Percentiles rank a stretch among this genome's conserved stretches.
These are phyloP conservation scores for Capitella teleta DNA, from an alignment of 1,140 invertebrate genomes.

Conservation along the genomic window DNA sequence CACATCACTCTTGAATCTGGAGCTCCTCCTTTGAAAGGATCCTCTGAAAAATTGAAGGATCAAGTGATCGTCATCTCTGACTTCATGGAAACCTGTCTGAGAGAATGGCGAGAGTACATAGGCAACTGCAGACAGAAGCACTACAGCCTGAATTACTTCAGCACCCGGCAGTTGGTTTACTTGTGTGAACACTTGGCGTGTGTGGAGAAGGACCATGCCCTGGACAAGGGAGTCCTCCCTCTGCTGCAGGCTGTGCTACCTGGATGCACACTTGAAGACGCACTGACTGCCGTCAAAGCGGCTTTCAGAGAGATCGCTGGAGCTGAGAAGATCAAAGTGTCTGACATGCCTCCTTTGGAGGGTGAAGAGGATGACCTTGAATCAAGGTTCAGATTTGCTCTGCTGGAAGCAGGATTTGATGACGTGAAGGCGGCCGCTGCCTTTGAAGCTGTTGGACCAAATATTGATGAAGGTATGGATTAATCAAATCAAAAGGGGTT, in stretches of 20 bases:
- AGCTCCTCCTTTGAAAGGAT: constrained; percentile 12
- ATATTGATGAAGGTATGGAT: too few relatives aligned
- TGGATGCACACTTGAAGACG: constrained; percentile 17
- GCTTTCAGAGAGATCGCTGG: constrained; percentile 15
- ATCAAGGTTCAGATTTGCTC: neutral
- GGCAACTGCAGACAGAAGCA: constrained; percentile 20
- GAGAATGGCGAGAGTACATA: constrained; percentile 25
- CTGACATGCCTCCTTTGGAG: too few relatives aligned
- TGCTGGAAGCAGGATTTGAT: neutral
- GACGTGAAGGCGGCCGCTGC: too few relatives aligned
- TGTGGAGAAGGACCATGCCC: constrained; percentile 4
- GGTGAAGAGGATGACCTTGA: neutral
- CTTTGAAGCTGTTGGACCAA: too few relatives aligned
- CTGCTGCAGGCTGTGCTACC: constrained; percentile 20
- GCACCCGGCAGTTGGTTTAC: constrained; percentile 28
- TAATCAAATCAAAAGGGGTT: too few relatives aligned
- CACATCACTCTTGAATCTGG: constrained; percentile 19
- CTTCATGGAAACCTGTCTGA: constrained; percentile 26
- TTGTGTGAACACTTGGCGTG: constrained; percentile 24
- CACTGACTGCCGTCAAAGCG: constrained; percentile 16
- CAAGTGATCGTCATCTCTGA: constrained; percentile 21
- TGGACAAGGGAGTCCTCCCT: constrained; percentile 17
- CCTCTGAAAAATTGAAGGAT: constrained; percentile 11
- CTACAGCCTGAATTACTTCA: constrained; percentile 26
- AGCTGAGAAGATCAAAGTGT: constrained; percentile 1